Percentiles rank a stretch among this genome's conserved stretches.
Conservation (phyloP, 2,113 vertebrate genomes). For the Triplophysa siluroides region DNA sequence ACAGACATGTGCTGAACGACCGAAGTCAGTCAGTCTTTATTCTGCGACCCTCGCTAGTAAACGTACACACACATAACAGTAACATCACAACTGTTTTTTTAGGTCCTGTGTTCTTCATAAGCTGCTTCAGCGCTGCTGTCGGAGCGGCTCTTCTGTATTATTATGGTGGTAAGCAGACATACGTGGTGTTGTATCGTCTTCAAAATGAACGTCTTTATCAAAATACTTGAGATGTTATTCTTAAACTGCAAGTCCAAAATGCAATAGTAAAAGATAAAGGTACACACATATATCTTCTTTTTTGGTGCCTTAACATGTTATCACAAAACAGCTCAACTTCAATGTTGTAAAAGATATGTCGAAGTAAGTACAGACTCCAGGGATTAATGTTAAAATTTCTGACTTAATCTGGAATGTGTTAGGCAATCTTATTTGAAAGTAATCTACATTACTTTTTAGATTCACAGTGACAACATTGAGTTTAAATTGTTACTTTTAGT, state of each 20-base stretch:
- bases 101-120: conserved; percentile 88
- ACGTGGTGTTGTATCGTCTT: conserved; percentile 31
- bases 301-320: background rate
- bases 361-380: background rate
- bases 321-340: background rate
- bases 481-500: background rate
- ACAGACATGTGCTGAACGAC: conserved; percentile 83
- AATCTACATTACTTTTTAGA: background rate
- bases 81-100: conserved; percentile 7
- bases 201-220: no score
- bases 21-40: conserved; percentile 80
- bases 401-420: background rate
- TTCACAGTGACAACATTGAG: background rate
- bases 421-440: background rate
- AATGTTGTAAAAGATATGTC: background rate
- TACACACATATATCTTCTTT: background rate
- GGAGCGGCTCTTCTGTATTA: conserved; percentile 89
- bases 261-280: no score
- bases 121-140: conserved; percentile 85
- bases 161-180: conserved; percentile 77
- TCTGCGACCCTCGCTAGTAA: background rate
- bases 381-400: background rate
- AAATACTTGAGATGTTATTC: background rate
- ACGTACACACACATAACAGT: background rate
- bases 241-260: conserved; percentile 73